Evolutionary conservation across 1,140 invertebrate species (phyloP).

Genomic region (Augochlora pura): DNA sequence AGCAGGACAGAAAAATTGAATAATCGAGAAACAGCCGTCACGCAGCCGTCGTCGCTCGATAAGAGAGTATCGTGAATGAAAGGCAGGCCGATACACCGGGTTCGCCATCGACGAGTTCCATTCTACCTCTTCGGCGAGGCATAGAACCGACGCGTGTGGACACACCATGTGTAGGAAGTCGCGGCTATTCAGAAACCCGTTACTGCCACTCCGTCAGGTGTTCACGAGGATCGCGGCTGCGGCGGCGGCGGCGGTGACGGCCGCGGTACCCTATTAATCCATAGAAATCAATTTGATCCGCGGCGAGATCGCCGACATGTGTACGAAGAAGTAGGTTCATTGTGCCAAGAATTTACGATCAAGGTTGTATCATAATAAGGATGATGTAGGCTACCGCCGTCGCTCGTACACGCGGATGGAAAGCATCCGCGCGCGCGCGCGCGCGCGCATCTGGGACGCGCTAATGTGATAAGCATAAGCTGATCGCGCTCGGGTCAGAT

Average conservation of each 20-base stretch:
- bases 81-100: slow-evolving; percentile 21
- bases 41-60: slow-evolving; percentile 30
- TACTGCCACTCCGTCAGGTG: not conserved
- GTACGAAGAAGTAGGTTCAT: slow-evolving; percentile 25
- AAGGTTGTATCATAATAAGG: slow-evolving; percentile 18
- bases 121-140: slow-evolving; percentile 57
- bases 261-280: slow-evolving; percentile 4
- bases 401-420: slow-evolving; percentile 18
- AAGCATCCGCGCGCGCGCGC: too few species aligned
- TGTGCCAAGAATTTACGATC: slow-evolving; percentile 21
- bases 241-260: not conserved
- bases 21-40: too few species aligned
- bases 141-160: slow-evolving; percentile 70
- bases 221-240: not conserved
- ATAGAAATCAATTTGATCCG: slow-evolving; percentile 30
- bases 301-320: not conserved
- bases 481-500: not conserved
- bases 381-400: slow-evolving; percentile 17
- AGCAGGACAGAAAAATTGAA: too few species aligned
- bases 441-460: slow-evolving; percentile 32
- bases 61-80: slow-evolving; percentile 56
- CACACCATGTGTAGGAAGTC: slow-evolving; percentile 48
- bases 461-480: slow-evolving; percentile 22
- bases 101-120: slow-evolving; percentile 66
- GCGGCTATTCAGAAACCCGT: slow-evolving; percentile 1